phyloP scores from a whole-genome alignment of 2,113 vertebrate genomes.

The Dasyornis broadbenti region DNA sequence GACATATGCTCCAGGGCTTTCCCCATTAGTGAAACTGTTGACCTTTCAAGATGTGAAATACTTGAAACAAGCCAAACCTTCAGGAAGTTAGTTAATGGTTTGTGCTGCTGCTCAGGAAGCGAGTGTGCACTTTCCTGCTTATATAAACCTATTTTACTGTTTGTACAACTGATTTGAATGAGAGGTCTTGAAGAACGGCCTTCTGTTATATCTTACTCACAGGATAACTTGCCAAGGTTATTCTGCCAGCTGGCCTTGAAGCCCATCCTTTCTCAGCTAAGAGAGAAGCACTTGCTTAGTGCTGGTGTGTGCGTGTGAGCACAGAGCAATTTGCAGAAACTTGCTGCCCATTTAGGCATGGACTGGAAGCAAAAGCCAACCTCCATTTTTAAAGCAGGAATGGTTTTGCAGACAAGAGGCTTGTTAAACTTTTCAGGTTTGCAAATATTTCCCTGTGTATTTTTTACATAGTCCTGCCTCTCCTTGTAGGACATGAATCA shows the following conservation, averaged over 20 bases:
- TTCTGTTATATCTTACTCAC: not conserved
- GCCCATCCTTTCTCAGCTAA: not conserved
- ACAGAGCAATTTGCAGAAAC: not conserved
- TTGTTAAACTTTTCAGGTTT: not conserved
- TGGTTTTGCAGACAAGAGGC: not conserved
- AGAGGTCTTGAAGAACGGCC: not conserved
- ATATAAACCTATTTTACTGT: not conserved
- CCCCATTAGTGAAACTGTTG: not conserved
- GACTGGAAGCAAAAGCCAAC: not conserved
- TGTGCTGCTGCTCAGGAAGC: not conserved
- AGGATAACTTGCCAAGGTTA: not conserved
- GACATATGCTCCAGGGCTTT: not conserved
- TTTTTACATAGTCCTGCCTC: not conserved
- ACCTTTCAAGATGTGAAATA: slow-evolving; percentile 12
- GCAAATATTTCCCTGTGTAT: not conserved
- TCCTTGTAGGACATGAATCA: not conserved
- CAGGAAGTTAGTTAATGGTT: not conserved
- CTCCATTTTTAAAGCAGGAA: not conserved
- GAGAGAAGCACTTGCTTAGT: not conserved
- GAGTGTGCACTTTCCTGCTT: not conserved
- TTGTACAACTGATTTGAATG: not conserved
- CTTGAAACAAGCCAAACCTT: not conserved
- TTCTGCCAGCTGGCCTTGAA: not conserved
- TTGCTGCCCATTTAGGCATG: not conserved
- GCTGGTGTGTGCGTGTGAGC: not conserved